Evolutionary conservation across 1,140 invertebrate species (phyloP).

Genomic region (Drosophila kanapiae): DNA sequence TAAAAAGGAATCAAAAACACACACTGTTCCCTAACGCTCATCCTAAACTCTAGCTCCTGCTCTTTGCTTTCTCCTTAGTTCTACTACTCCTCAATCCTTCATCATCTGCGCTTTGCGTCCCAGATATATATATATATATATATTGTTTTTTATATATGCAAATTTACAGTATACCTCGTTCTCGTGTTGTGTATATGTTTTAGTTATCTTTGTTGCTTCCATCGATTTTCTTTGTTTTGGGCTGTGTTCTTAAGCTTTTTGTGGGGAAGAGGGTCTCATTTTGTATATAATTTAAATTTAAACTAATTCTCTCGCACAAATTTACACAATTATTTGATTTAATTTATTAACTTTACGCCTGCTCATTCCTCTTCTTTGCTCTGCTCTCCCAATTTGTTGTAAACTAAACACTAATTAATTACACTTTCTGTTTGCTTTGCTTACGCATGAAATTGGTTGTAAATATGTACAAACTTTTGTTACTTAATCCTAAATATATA

Average conservation of each 20-base stretch:
- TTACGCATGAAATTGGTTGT: slow-evolving; percentile 70
- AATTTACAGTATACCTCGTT: slow-evolving; percentile 75
- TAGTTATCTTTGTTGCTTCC: slow-evolving; percentile 32
- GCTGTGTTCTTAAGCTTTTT: slow-evolving; percentile 31
- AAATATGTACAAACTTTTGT: slow-evolving; percentile 80
- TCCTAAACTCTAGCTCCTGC: slow-evolving; percentile 53
- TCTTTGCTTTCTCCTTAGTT: slow-evolving; percentile 8
- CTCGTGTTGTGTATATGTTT: slow-evolving; percentile 56
- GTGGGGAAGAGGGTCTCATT: slow-evolving; percentile 30
- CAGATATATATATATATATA: slow-evolving; percentile 57
- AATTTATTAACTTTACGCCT: slow-evolving; percentile 68
- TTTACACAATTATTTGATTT: slow-evolving; percentile 83
- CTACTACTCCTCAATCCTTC: slow-evolving; percentile 13
- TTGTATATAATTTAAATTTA: slow-evolving; percentile 77
- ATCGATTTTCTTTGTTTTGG: slow-evolving; percentile 29
- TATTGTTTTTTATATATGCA: slow-evolving; percentile 58
- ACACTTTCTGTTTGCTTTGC: slow-evolving; percentile 53
- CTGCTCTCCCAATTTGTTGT: slow-evolving; percentile 48
- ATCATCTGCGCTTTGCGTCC: slow-evolving; percentile 76
- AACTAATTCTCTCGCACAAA: slow-evolving; percentile 75
- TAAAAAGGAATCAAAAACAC: slow-evolving; percentile 43
- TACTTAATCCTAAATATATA: slow-evolving; percentile 60
- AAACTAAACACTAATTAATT: slow-evolving; percentile 68
- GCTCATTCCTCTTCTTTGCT: slow-evolving; percentile 1
- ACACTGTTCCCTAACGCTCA: slow-evolving; percentile 61